Conservation (phyloP, 2,797 vertebrate species). For the Lithobates pipiens region DNA sequence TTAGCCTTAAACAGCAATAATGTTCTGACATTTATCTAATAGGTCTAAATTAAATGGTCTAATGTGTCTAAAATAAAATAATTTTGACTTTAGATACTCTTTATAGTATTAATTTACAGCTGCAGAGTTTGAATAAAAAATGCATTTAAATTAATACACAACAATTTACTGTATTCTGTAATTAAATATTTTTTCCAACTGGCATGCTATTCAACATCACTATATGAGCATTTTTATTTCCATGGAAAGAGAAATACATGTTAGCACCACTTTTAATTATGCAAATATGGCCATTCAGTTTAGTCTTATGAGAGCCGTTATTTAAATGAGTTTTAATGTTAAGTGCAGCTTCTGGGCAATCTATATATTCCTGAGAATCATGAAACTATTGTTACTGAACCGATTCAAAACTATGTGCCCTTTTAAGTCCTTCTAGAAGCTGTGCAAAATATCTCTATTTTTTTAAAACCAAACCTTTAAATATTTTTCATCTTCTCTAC, state of each 20-base stretch:
- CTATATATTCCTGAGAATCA: constrained; percentile 41
- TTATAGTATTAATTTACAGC: background rate
- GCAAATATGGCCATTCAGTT: constrained; percentile 53
- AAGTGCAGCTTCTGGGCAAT: constrained; percentile 59
- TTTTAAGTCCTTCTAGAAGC: constrained; percentile 51
- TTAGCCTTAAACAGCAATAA: too few relatives aligned
- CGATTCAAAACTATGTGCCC: constrained; percentile 40
- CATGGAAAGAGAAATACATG: constrained; percentile 25
- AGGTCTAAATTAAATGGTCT: background rate
- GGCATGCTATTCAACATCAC: constrained; percentile 14
- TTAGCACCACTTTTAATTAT: constrained; percentile 56
- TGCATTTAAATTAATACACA: background rate
- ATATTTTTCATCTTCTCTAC: background rate
- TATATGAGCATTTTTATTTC: constrained; percentile 33
- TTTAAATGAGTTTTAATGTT: constrained; percentile 60
- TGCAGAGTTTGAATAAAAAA: background rate
- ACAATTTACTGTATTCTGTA: constrained; percentile 10
- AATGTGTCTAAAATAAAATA: background rate
- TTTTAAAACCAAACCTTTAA: background rate
- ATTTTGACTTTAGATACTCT: background rate
- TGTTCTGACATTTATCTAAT: too few relatives aligned
- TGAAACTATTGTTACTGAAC: constrained; percentile 46
- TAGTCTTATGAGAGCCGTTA: constrained; percentile 55
- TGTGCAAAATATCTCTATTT: constrained; percentile 9
- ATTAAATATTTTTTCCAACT: constrained; percentile 14